Evolutionary conservation across 2,797 vertebrate species (phyloP).

Genomic region (Vespertilio murinus): DNA sequence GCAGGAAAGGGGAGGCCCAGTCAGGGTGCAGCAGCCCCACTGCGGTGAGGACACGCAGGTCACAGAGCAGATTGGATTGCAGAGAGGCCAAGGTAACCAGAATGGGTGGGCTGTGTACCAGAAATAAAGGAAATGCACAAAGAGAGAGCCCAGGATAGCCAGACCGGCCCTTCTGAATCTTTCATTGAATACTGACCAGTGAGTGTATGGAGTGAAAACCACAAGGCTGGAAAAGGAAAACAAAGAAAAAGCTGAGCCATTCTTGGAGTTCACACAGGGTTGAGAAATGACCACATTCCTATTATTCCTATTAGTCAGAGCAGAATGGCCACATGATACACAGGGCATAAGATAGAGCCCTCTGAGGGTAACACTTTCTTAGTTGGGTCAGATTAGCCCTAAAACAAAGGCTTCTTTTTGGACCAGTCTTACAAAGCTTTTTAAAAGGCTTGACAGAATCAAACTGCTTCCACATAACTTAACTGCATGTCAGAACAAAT

Average conservation of each 20-base stretch:
- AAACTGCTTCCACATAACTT: background rate
- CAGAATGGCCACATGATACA: background rate
- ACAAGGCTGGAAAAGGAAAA: background rate
- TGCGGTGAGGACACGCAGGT: background rate
- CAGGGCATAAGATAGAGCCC: background rate
- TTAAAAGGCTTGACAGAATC: background rate
- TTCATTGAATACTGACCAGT: background rate
- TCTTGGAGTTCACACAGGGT: background rate
- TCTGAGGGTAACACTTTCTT: background rate
- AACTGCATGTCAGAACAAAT: background rate
- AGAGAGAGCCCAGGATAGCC: background rate
- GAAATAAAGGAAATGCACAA: background rate
- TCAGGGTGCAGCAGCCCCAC: background rate
- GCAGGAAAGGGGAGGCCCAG: background rate
- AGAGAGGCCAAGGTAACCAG: background rate
- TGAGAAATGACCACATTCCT: background rate
- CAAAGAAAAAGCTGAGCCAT: background rate
- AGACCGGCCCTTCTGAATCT: background rate
- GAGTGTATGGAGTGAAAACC: background rate
- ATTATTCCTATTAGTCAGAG: background rate
- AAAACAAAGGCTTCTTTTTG: background rate
- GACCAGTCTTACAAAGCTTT: background rate
- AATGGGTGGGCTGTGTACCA: background rate
- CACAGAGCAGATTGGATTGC: background rate
- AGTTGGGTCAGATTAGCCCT: background rate